These are phyloP conservation scores for Metopolophium dirhodum DNA, from an alignment of 1,140 invertebrate species.

Conservation along the genomic window DNA sequence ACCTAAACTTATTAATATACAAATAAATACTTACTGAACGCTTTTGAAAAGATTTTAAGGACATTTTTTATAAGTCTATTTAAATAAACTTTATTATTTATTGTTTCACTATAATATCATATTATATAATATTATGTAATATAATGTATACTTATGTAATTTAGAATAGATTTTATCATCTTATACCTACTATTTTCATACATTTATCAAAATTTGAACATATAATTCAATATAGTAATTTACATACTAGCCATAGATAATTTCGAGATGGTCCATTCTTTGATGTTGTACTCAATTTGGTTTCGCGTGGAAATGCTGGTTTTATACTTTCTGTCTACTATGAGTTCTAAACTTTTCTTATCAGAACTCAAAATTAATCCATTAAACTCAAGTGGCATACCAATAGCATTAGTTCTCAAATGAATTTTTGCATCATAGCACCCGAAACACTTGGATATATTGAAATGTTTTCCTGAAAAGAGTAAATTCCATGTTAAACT, in stretches of 20 bases:
- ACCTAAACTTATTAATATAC: no score
- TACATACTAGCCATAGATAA: neutral
- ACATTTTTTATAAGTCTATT: no score
- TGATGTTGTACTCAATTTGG: neutral
- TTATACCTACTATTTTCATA: no score
- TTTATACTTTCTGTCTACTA: neutral
- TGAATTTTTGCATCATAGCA: neutral
- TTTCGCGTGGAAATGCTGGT: neutral
- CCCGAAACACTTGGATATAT: neutral
- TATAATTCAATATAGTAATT: neutral
- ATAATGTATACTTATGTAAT: no score
- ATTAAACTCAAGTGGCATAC: neutral
- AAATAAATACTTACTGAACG: no score
- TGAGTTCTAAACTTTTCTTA: conserved; percentile 14
- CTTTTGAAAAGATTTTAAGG: no score
- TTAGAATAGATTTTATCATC: no score
- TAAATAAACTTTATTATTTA: no score
- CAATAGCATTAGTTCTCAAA: conserved; percentile 29
- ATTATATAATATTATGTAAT: no score
- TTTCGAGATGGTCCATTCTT: neutral
- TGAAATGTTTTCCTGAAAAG: neutral
- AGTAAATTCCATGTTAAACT: neutral
- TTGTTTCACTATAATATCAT: no score
- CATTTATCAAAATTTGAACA: no score
- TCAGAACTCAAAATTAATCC: neutral